Evolutionary conservation across 2,888 invertebrate species (phyloP), one percentile per base, ranked within the genome.

Genomic region (Agrotis segetum): DNA sequence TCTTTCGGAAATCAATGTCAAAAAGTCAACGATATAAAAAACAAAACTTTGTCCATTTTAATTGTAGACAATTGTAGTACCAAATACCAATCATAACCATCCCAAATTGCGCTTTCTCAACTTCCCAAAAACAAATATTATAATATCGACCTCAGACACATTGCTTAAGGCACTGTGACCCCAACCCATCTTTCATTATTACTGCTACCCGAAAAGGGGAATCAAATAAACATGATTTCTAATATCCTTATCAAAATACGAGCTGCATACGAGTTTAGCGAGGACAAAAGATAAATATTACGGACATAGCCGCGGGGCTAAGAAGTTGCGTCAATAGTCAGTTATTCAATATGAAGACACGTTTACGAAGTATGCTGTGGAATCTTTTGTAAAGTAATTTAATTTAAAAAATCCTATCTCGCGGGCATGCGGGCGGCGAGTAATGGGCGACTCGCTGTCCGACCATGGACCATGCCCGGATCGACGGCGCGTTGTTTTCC

Each of bases 261-360:
- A 61, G 62, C 50, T 79, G 80, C 80, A 79, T 79, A 68, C 72
- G 62, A 74, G 49, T 67, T 50, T 70, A 63, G 55, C 70, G 60
- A 75, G 61, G 72, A 46, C 56, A 46, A 60, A 71, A 74, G 29
- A 71, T 65, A 83, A 85, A 77, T 59, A 83, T 60, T 16, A 49
- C 44, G 47, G n/a, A 17, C 53, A 40, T 19, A 61, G 65, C 79
- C 86, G 74, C 52, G 34, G 46, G 84, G 85, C 82, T 69, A 60
- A 80, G 67, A 66, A 60, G 68, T 79, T 83, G 77, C 77, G 83
- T 85, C 87, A 87, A 89, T 79, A 87, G 59, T 70, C 19, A 68
- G 78, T 82, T 85, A 87, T 88, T 87, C 85, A 82, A 87, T 88
- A 85, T 81, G 76, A 80, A 77, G 79, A 81, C 77, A 82, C 83